Conservation (phyloP, 1,140 invertebrate genomes). For the Papilio polytes region DNA sequence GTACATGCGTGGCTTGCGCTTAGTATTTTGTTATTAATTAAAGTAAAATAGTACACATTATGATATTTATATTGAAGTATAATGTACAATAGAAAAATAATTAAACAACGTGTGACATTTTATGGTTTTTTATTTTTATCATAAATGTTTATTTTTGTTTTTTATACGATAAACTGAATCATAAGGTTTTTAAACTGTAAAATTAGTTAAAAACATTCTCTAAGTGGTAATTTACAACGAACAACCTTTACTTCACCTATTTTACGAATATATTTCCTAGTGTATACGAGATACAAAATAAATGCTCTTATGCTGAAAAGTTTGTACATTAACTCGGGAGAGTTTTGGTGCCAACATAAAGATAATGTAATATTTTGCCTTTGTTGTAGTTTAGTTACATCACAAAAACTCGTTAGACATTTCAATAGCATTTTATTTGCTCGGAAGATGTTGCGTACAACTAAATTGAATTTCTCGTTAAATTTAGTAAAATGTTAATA, state of each 20-base stretch:
- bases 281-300: background rate
- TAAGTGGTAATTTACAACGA: background rate
- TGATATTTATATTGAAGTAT: background rate
- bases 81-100: background rate
- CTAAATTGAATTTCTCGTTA: no score
- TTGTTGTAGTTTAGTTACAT: background rate
- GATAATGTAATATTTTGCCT: background rate
- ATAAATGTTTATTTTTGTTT: no score
- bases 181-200: background rate
- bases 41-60: no score
- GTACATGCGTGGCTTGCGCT: slow-evolving; percentile 56
- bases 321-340: background rate
- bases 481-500: no score
- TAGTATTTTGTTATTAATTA: background rate
- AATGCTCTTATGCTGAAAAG: background rate
- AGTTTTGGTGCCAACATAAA: background rate
- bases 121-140: background rate
- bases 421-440: no score
- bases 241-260: background rate
- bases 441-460: no score
- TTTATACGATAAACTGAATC: background rate
- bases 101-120: background rate
- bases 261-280: background rate
- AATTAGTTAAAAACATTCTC: background rate
- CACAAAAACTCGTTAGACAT: background rate